A percentile compares a stretch with the other conserved stretches of the same genome.
Evolutionary conservation across 1,140 invertebrate genomes (phyloP).

Genomic region (Metaphire vulgaris): DNA sequence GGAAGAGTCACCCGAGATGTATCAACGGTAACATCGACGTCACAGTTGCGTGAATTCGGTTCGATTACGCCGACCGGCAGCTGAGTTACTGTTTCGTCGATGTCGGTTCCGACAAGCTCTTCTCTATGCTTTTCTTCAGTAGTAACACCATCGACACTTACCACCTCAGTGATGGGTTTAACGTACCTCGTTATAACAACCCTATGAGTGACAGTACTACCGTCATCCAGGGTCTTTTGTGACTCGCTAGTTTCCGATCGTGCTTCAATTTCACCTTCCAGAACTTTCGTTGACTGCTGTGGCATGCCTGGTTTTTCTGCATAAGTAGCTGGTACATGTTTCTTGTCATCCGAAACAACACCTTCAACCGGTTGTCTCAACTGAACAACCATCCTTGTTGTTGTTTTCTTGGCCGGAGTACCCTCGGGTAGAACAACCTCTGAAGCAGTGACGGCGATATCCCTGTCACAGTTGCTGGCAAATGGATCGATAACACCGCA

Average conservation of each 20-base stretch:
- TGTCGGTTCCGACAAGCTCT: not conserved
- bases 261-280: not conserved
- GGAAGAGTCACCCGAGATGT: not conserved
- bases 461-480: not conserved
- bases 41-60: not conserved
- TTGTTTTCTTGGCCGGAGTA: not conserved
- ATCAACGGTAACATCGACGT: constrained; percentile 8
- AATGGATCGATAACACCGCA: not conserved
- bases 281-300: not conserved
- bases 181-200: constrained; percentile 8
- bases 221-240: constrained; percentile 4
- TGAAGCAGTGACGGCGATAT: not conserved
- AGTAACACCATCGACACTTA: constrained; percentile 10
- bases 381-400: not conserved
- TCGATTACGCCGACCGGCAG: constrained; percentile 12
- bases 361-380: not conserved
- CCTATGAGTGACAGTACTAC: not conserved
- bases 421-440: not conserved
- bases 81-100: not conserved
- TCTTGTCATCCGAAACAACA: not conserved
- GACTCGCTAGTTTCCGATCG: not conserved
- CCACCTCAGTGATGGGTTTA: not conserved
- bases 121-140: not conserved
- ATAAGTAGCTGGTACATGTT: not conserved
- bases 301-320: not conserved